phyloP scores from a whole-genome alignment of 2,113 vertebrate genomes.

The Echinops telfairi region DNA sequence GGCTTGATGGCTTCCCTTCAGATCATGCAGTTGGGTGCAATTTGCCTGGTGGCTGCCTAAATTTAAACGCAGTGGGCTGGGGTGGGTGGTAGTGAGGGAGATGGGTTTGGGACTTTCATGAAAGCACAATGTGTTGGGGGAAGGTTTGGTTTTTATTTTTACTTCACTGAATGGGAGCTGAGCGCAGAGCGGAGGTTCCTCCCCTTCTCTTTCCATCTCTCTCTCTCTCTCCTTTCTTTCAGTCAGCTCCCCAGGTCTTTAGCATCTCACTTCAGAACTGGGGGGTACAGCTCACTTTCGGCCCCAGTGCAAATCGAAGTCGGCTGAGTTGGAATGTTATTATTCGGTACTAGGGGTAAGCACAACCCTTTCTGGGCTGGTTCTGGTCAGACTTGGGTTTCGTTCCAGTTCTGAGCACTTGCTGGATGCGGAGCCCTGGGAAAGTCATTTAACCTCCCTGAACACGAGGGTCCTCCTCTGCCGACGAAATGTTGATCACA shows the following conservation, averaged over 20 bases:
- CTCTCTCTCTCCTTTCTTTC: not conserved
- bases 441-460: not conserved
- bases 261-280: conserved; percentile 38
- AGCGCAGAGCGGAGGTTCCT: conserved; percentile 31
- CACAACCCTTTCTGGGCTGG: not conserved
- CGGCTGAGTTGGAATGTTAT: not conserved
- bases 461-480: not conserved
- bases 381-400: not conserved
- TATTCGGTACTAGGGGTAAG: not conserved
- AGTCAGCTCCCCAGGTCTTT: conserved; percentile 49
- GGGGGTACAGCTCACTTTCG: conserved; percentile 52
- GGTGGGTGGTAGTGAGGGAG: conserved; percentile 81
- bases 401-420: not conserved
- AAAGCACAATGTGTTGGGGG: conserved; percentile 83
- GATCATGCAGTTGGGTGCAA: conserved; percentile 69
- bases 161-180: conserved; percentile 80
- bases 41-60: conserved; percentile 81
- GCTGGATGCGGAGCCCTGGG: not conserved
- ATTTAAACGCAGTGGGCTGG: conserved; percentile 84
- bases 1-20: conserved; percentile 68
- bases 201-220: not conserved
- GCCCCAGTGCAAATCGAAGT: conserved; percentile 11
- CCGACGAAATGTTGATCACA: not conserved
- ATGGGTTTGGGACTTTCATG: conserved; percentile 76
- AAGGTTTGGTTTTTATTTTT: conserved; percentile 81